phyloP scores from a whole-genome alignment of 2,113 vertebrate species.

The Tautogolabrus adspersus region DNA sequence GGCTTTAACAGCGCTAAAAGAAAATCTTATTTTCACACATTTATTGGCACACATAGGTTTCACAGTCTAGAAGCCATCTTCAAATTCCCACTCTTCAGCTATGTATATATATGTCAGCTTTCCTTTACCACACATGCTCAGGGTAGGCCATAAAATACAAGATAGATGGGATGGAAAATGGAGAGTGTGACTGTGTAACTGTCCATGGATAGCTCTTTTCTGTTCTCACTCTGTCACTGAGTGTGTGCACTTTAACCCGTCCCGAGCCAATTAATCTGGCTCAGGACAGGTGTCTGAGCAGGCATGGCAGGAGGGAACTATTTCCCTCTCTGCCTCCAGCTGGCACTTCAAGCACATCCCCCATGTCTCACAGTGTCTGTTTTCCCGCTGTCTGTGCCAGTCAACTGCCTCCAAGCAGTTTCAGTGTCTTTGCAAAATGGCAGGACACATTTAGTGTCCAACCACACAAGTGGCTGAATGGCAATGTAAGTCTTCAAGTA shows the following conservation, averaged over 20 bases:
- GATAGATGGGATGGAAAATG: conserved; percentile 16
- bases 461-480: background rate
- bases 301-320: conserved; percentile 36
- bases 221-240: conserved; percentile 7
- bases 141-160: conserved; percentile 13
- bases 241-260: conserved; percentile 53
- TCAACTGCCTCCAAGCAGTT: conserved; percentile 26
- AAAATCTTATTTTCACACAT: conserved; percentile 27
- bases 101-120: conserved; percentile 23
- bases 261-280: conserved; percentile 57
- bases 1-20: background rate
- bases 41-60: conserved; percentile 13
- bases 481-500: background rate
- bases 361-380: conserved; percentile 33
- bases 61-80: conserved; percentile 15
- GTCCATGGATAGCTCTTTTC: conserved; percentile 6
- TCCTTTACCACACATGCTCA: conserved; percentile 24
- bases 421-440: conserved; percentile 17
- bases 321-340: conserved; percentile 53
- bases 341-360: conserved; percentile 50
- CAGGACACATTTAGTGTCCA: background rate
- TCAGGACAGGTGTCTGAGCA: conserved; percentile 49
- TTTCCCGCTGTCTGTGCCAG: conserved; percentile 26
- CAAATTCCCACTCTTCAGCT: conserved; percentile 24
- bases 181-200: background rate